Evolutionary conservation across 2,888 invertebrate genomes (phyloP).

Genomic region (Chymomyza amoena): DNA sequence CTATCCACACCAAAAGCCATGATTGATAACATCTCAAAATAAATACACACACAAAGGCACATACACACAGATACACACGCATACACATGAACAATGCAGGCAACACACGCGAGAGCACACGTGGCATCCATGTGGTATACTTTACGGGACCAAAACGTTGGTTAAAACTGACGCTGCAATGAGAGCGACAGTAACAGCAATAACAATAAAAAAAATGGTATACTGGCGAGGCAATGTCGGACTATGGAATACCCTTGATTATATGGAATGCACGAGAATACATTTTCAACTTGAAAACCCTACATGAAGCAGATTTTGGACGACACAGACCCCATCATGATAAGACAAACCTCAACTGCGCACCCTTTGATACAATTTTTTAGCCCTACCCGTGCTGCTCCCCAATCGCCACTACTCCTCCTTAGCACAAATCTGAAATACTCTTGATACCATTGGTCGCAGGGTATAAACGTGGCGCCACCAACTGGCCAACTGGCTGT

Average conservation of each 20-base stretch:
- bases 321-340: no score
- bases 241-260: no score
- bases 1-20: slow-evolving; percentile 69
- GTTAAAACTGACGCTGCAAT: neutral
- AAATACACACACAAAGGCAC: slow-evolving; percentile 28
- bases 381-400: no score
- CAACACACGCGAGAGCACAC: slow-evolving; percentile 7
- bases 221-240: no score
- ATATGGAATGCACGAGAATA: no score
- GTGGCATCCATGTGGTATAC: neutral
- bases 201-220: no score
- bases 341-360: no score
- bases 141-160: slow-evolving; percentile 1
- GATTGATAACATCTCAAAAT: slow-evolving; percentile 69
- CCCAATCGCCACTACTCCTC: neutral
- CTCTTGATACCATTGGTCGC: no score
- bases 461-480: neutral
- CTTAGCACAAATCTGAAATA: neutral
- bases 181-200: neutral
- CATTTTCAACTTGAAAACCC: no score
- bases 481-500: neutral
- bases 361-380: no score
- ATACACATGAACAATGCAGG: neutral
- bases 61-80: no score
- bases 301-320: no score